Conservation (phyloP, 1,140 invertebrate genomes). For the Pogonomyrmex californicus region DNA sequence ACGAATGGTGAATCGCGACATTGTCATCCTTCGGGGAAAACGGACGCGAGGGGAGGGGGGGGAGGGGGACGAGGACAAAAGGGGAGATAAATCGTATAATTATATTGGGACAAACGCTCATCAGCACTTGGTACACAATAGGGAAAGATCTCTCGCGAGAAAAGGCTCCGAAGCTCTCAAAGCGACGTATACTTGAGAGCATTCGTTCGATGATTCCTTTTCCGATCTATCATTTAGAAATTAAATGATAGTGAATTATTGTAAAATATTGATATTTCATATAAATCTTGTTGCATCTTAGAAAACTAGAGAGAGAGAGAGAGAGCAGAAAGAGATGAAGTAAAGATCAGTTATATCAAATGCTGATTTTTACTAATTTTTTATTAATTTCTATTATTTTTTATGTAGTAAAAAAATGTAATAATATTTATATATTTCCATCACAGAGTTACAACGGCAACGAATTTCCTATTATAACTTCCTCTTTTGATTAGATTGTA, state of each 20-base stretch:
- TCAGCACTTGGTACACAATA: background rate
- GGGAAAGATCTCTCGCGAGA: background rate
- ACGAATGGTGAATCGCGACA: background rate
- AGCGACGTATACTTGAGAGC: background rate
- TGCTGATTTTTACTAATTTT: too few species aligned
- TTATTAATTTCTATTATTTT: too few species aligned
- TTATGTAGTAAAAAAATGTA: background rate
- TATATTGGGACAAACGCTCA: slow-evolving; percentile 7
- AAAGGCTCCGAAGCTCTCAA: background rate
- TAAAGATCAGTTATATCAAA: background rate
- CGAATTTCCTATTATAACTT: background rate
- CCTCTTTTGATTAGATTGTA: background rate
- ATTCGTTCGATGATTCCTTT: background rate
- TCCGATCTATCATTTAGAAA: background rate
- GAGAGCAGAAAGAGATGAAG: background rate
- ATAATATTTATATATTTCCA: background rate
- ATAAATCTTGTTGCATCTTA: background rate
- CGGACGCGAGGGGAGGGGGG: background rate
- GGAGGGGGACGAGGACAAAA: background rate
- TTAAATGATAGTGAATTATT: background rate
- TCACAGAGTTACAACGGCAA: too few species aligned
- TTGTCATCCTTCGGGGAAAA: slow-evolving; percentile 30
- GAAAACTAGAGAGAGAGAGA: background rate
- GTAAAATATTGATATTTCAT: background rate
- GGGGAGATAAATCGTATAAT: slow-evolving; percentile 14